Evolutionary conservation across 2,797 vertebrate genomes (phyloP), one percentile per base, ranked within the genome.

Genomic region (Pelobates cultripes): DNA sequence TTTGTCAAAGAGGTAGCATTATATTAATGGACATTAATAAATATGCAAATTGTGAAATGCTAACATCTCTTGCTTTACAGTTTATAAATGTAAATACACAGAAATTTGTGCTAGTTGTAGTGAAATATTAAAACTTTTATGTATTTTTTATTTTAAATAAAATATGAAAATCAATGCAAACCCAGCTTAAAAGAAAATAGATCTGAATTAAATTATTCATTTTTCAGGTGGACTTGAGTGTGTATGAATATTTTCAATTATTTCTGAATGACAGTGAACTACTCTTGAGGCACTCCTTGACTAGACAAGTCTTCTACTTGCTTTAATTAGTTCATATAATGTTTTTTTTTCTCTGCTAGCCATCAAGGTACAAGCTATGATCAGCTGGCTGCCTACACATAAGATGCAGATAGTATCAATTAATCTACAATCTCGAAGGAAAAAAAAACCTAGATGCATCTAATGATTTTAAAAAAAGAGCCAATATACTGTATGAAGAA

Each of bases 221-320:
- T 57, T 57, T 12, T 57, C 10, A 7, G 13, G 55, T 57, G 55
- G 55, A 7, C 55, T 57, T 57, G 9, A 28, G 28, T 57, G 13
- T 12, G 13, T 12, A 2, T 12, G 55, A 12, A 57, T 57, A 57
- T 57, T 57, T 57, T 57, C 55, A 57, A 57, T 70, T 45, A 70
- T 72, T 71, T 45, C 43, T 53, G n/a, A 43, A 72, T 72, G 40
- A 72, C 70, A 72, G 45, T 72, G 55, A 12, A 73, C 72, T 57
- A 42, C 41, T 73, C 72, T 53, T 61, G 10, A 43, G 72, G 72
- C 40, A 57, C 53, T 43, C 28, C 42, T 43, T 43, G 55, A 60
- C 40, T 41, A 68, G 41, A 68, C 66, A 68, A 42, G 41, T 17
- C 10, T 12, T 68, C 41, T 13, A 5, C 43, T 42, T 68, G 66